Base-by-base conservation (phyloP, 2,113 vertebrate species). In the Ancistrus triradiatus region DNA sequence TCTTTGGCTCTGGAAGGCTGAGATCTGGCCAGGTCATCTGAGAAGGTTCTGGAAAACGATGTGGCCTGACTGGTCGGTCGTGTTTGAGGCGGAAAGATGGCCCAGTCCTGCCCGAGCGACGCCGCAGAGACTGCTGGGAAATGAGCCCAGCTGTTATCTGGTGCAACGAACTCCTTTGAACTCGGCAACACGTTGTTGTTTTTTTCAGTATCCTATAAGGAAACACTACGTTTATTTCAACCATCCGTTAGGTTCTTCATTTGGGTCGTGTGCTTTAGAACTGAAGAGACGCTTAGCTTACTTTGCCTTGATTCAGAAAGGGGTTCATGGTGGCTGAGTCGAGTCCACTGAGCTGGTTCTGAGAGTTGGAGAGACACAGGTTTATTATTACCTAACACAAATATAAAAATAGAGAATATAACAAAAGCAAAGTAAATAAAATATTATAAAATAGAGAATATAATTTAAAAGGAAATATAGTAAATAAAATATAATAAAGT, bases 81-180 rank as follows among this genome's bases (percentile, higher is more conserved):
- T 7, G 8, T 8, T 58, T 35, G 15, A n/a, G 50, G 28, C 52
- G 51, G 48, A 28, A 37, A 61, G 21, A 46, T 10, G 13, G 46
- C 25, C 57, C 66, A 68, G 24, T 37, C 44, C 28, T 35, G 22
- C 1, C 48, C 22, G 40, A 17, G 21, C 55, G 57, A 14, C 18
- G 40, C 7, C 19, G 19, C 7, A 1, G 44, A 18, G 37, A 46
- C 56, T 10, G 17, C 11, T 21, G 19, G 4, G 17, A 28, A 11
- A 15, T 42, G 18, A 55, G 38, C 4, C 52, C 47, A 49, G 11
- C 7, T 22, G n/a, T 62, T 67, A 25, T 10, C 58, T 46, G 47
- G 62, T 19, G 14, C 27, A 33, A 11, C 17, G 1, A n/a, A n/a
- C n/a, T n/a, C n/a, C n/a, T 2, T 59, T 27, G 43, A 58, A 22